phyloP scores from a whole-genome alignment of 2,113 vertebrate genomes.

The Nibea coibor region DNA sequence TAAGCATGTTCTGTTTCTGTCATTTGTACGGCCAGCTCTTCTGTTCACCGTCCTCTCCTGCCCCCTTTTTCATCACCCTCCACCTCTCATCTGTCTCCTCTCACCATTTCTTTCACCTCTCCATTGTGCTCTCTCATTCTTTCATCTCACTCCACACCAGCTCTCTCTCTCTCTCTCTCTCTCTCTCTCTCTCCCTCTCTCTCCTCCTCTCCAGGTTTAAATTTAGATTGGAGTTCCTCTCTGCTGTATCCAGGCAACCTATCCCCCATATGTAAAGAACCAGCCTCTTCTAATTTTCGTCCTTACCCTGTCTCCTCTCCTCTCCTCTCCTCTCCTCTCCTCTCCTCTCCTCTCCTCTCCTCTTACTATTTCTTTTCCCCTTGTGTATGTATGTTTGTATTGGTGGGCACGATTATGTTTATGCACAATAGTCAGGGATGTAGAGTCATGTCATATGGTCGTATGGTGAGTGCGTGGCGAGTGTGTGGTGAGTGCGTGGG shows the following conservation, averaged over 20 bases:
- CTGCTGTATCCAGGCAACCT: conserved; percentile 78
- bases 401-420: conserved; percentile 8
- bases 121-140: conserved; percentile 36
- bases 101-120: conserved; percentile 29
- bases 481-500: neutral
- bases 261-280: conserved; percentile 52
- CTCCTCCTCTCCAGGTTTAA: conserved; percentile 64
- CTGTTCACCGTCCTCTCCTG: conserved; percentile 11
- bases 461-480: neutral
- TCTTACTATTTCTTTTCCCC: neutral
- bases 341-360: neutral
- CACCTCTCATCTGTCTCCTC: conserved; percentile 11
- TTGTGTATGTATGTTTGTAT: neutral
- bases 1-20: neutral
- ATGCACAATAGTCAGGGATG: neutral
- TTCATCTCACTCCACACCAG: conserved; percentile 28
- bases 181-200: conserved; percentile 35
- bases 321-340: neutral
- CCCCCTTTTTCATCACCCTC: conserved; percentile 18
- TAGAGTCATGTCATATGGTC: conserved; percentile 5
- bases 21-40: conserved; percentile 1
- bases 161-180: neutral
- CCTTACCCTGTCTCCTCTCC: neutral
- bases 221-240: conserved; percentile 78
- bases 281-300: conserved; percentile 6